Evolutionary conservation across 2,888 invertebrate species (phyloP).

Genomic region (Bugulina stolonifera): DNA sequence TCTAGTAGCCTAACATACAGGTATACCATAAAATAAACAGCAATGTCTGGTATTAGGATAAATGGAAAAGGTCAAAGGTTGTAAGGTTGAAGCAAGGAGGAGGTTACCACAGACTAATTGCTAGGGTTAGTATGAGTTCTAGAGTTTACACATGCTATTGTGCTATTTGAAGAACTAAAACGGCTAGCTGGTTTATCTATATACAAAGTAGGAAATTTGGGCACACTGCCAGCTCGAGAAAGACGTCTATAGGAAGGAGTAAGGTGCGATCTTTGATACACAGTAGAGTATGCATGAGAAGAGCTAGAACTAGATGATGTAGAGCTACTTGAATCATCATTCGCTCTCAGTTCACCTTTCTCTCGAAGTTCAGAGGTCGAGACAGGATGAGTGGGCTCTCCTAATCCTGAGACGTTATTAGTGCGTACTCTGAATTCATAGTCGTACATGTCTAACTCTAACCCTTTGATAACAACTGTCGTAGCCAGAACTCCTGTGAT

Average conservation of each 20-base stretch:
- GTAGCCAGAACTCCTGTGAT: background rate
- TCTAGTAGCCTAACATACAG: too few species aligned
- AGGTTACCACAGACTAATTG: too few species aligned
- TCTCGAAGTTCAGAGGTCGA: constrained; percentile 4
- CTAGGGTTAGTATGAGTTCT: too few species aligned
- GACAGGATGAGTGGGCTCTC: constrained; percentile 67
- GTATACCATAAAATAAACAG: too few species aligned
- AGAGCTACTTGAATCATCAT: too few species aligned
- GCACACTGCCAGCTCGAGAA: background rate
- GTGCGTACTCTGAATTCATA: constrained; percentile 87
- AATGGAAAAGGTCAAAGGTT: too few species aligned
- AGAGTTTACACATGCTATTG: too few species aligned
- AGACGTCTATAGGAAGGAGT: background rate
- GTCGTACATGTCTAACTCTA: constrained; percentile 69
- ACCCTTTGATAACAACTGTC: constrained; percentile 14
- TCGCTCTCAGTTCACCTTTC: background rate
- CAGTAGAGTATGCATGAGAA: background rate
- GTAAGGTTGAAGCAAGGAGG: too few species aligned
- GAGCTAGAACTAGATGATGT: too few species aligned
- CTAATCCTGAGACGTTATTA: constrained; percentile 93
- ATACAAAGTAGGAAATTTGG: background rate
- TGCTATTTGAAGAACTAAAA: too few species aligned
- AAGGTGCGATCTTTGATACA: background rate
- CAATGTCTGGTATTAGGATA: too few species aligned
- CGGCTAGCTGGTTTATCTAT: too few species aligned